Evolutionary conservation across 1,140 invertebrate species (phyloP), one percentile per base, ranked within the genome.

Genomic region (Drosophila novamexicana): DNA sequence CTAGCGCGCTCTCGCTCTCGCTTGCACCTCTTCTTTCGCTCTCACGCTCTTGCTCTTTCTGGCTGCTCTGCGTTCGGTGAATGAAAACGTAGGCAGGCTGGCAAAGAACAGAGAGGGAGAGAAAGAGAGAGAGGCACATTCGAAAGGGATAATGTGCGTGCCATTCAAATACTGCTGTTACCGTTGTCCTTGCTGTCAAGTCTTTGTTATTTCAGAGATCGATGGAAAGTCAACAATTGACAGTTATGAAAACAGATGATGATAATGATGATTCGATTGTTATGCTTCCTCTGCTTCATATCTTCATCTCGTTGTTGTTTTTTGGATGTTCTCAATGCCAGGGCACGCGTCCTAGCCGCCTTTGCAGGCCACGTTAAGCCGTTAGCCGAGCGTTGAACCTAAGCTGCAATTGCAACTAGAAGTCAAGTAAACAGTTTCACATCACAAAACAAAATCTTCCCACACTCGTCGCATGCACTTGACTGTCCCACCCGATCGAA

Each of bases 181-280:
- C 47, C 45, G 61, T 61, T 71, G 73, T 61, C 34, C 56, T 32
- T 58, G 49, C 54, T 66, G 65, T 70, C 65, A 62, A 75, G 8
- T 61, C 52, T 36, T 62, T 70, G 72, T 73, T 73, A 59, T 53
- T 57, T 56, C 75, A 53, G 67, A 77, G 78, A 79, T 79, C 79
- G 73, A 80, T 72, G 72, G 44, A 78, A 80, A 88, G 83, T 89
- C 83, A 89, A 88, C 84, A 84, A 88, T 89, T 84, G 83, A 88
- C 83, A 88, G 84, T 88, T 88, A 89, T 89, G 81, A 75, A 83
- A 89, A 80, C 84, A 88, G 83, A 89, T 88, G 88, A 88, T 61
- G 50, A 74, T 77, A 79, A 79, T 86, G 61, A 65, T 44, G 47
- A 69, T 53, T 36, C 18, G 5, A 7, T 44, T 74, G 64, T 54